Evolutionary conservation across 2,113 vertebrate species (phyloP).

Genomic region (Ornithorhynchus anatinus): DNA sequence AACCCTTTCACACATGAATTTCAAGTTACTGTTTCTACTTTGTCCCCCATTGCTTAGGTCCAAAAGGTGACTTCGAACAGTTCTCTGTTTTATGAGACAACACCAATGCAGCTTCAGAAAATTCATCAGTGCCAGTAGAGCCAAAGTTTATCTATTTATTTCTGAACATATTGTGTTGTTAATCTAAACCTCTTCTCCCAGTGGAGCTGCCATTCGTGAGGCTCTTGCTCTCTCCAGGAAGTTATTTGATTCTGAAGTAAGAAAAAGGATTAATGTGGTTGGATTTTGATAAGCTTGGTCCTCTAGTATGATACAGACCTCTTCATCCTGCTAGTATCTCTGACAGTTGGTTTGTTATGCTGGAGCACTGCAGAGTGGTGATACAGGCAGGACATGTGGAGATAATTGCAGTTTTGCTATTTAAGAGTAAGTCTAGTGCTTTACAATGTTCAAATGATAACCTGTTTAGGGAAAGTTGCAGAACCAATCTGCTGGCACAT

Average conservation of each 20-base stretch:
- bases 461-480: conserved; percentile 16
- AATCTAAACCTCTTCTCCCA: conserved; percentile 62
- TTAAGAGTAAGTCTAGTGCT: conserved; percentile 30
- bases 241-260: conserved; percentile 64
- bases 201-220: conserved; percentile 51
- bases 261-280: conserved; percentile 59
- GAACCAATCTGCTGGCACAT: conserved; percentile 6
- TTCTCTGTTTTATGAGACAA: conserved; percentile 42
- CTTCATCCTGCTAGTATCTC: not conserved
- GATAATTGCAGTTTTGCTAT: conserved; percentile 40
- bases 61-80: conserved; percentile 31
- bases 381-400: not conserved
- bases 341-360: conserved; percentile 7
- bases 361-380: conserved; percentile 1
- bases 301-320: not conserved
- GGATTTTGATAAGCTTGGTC: conserved; percentile 61
- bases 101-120: not conserved
- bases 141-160: conserved; percentile 63
- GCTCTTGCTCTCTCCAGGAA: conserved; percentile 59
- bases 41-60: not conserved
- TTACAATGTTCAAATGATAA: conserved; percentile 12
- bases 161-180: conserved; percentile 47
- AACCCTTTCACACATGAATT: no score
- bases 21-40: no score
- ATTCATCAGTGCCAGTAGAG: not conserved